Evolutionary conservation across 92 coral and sea anemone species (phyloP).

Genomic region (Meandrina meandrites): DNA sequence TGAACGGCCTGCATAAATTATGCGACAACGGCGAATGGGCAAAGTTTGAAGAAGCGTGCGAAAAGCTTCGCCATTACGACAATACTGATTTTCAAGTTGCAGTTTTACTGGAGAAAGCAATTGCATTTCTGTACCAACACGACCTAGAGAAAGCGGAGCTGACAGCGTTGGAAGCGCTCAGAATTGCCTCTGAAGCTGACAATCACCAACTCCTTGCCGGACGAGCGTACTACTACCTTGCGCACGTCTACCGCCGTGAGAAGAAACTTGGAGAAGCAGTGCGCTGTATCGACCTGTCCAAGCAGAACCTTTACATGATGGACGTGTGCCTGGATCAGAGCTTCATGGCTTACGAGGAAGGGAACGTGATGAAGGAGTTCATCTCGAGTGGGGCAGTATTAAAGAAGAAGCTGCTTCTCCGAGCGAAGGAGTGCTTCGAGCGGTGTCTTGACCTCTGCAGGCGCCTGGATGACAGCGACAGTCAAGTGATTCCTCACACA

Average conservation of each 20-base stretch:
- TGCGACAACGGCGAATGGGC: slow-evolving; percentile 60
- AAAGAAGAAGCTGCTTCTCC: slow-evolving; percentile 6
- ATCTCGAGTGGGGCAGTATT: slow-evolving; percentile 29
- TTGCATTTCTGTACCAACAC: slow-evolving; percentile 37
- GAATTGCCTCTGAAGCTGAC: slow-evolving; percentile 9
- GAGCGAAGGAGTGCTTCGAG: slow-evolving; percentile 46
- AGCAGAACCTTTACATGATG: slow-evolving; percentile 36
- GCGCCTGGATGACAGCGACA: slow-evolving; percentile 31
- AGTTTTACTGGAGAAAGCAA: slow-evolving; percentile 43
- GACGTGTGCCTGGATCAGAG: slow-evolving; percentile 51
- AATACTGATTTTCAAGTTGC: slow-evolving; percentile 23
- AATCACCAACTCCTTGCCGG: slow-evolving; percentile 46
- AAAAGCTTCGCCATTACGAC: not conserved
- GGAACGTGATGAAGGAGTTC: slow-evolving; percentile 52
- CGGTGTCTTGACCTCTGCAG: slow-evolving; percentile 55
- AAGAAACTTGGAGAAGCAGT: slow-evolving; percentile 56
- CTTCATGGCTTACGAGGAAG: slow-evolving; percentile 61
- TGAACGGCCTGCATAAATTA: slow-evolving; percentile 42
- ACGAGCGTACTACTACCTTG: slow-evolving; percentile 54
- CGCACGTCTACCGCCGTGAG: slow-evolving; percentile 57
- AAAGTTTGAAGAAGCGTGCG: slow-evolving; percentile 32
- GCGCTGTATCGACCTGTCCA: slow-evolving; percentile 48
- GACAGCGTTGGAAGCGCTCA: slow-evolving; percentile 32
- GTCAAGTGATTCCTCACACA: slow-evolving; percentile 46
- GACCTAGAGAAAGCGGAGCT: slow-evolving; percentile 42